Evolutionary conservation across 2,888 invertebrate genomes (phyloP), one percentile per base, ranked within the genome.

Genomic region (Polyommatus icarus): DNA sequence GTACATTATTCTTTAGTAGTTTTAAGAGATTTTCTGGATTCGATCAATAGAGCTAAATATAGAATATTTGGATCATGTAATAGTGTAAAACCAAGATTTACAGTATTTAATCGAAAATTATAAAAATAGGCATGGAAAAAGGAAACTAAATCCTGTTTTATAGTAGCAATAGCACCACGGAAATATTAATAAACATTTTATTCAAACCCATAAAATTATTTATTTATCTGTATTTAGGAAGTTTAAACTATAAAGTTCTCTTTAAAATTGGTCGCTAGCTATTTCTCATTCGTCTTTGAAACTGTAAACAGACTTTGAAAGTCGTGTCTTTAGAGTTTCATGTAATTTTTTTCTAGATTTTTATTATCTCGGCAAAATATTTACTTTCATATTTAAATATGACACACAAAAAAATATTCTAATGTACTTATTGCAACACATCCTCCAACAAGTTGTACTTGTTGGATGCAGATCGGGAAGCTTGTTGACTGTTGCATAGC

Each of bases 231-330:
- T 59, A 59, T 59, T 59, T 59, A 59, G 59, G n/a, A 59, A 20
- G 59, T 59, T 59, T 59, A 29, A 67, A 67, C 67, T 67, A 67
- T 67, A 67, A 67, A 67, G 24, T 67, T 12, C 6, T 29, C 18
- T 5, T 29, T 5, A 18, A 67, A 67, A 32, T 2, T 15, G 12
- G 67, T 12, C 4, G 67, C 29, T 67, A 18, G 6, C 29, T 29
- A 32, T 29, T 7, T 20, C 67, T 29, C 29, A 67, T 67, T 32
- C 6, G 15, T 67, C 67, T 29, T 67, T 32, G 12, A 15, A 67
- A 67, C 29, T 67, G 15, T 67, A 67, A 67, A 67, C 67, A 32
- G 6, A 7, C 20, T 67, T 29, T 67, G 18, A 67, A 67, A 4
- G 3, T 67, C 12, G 54, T 54, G 18, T 67, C 29, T 24, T 61